Evolutionary conservation across 2,888 invertebrate species (phyloP), one percentile per base, ranked within the genome.

Genomic region (Drosophila meridionalis): DNA sequence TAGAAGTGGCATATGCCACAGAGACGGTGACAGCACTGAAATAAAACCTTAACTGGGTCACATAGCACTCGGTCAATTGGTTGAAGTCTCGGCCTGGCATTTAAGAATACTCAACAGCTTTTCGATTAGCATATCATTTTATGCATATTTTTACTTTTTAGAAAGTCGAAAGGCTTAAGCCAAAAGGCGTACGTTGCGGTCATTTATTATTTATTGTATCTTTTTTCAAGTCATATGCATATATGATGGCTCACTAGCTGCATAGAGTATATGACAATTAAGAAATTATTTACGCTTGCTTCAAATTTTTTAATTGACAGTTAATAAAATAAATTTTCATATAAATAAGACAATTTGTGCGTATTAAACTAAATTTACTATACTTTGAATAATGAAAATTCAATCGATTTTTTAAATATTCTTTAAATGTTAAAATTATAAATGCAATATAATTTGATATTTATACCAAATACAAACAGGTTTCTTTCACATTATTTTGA

Each of bases 111-210:
- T 47, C 66, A 57, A 52, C 45, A 42, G 26, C 43, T 55, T 48
- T 56, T 42, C 42, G 60, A 78, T 76, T 78, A 76, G 68, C 80
- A 78, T 72, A 69, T 73, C 56, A 67, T 71, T 58, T 58, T 30
- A 57, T 75, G 60, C 34, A 42, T 64, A 57, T 67, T 32, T 55
- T 32, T 55, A 38, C 45, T 53, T 59, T 69, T 69, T 76, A 77
- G 75, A 77, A 77, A 77, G 77, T 66, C 43, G 20, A 70, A 61
- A 80, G 57, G 26, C 67, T 77, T 66, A 57, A 56, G 34, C 36
- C 40, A 48, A 55, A 28, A 38, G 47, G 58, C 38, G 26, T 45
- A 45, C 40, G 11, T 32, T 45, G 34, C 59, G 30, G n/a, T 63
- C 52, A 57, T 42, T 50, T 30, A 34, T 20, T 48, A 28, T 26